phyloP scores from a whole-genome alignment of 2,888 invertebrate genomes.

The Apotomis turbidana region DNA sequence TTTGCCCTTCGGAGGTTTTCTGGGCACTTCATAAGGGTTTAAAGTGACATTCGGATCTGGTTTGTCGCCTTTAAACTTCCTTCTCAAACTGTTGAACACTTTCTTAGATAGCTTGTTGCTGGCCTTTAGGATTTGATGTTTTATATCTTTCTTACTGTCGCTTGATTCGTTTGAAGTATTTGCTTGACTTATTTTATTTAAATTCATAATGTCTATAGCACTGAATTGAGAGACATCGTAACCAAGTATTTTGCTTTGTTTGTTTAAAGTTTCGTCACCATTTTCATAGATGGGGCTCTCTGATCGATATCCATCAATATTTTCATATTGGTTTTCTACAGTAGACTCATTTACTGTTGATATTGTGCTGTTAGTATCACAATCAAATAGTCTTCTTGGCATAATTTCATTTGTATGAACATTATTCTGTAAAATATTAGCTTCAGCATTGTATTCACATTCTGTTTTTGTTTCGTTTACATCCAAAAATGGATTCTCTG shows the following conservation, averaged over 20 bases:
- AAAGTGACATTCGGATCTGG: constrained; percentile 59
- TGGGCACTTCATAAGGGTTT: constrained; percentile 78
- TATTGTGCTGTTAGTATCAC: constrained; percentile 74
- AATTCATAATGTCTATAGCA: constrained; percentile 73
- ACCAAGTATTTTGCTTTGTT: constrained; percentile 79
- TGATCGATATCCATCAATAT: constrained; percentile 57
- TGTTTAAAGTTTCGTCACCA: constrained; percentile 62
- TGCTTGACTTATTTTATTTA: constrained; percentile 63
- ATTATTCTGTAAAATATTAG: constrained; percentile 41
- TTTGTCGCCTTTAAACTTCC: constrained; percentile 76
- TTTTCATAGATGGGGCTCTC: constrained; percentile 48
- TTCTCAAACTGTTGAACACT: constrained; percentile 75
- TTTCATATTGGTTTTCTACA: constrained; percentile 68
- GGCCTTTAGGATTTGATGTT: constrained; percentile 68
- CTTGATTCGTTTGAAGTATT: constrained; percentile 68
- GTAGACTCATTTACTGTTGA: constrained; percentile 73
- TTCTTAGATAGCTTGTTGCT: constrained; percentile 74
- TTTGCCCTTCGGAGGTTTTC: constrained; percentile 69
- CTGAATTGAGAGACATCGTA: constrained; percentile 76
- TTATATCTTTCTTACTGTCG: constrained; percentile 68
- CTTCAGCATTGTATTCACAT: constrained; percentile 64
- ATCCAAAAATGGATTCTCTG: constrained; percentile 69
- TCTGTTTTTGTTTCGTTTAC: constrained; percentile 54
- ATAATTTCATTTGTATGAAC: constrained; percentile 54
- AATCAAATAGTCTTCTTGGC: constrained; percentile 69